phyloP scores from a whole-genome alignment of 1,140 invertebrate species.

The Nephila pilipes region DNA sequence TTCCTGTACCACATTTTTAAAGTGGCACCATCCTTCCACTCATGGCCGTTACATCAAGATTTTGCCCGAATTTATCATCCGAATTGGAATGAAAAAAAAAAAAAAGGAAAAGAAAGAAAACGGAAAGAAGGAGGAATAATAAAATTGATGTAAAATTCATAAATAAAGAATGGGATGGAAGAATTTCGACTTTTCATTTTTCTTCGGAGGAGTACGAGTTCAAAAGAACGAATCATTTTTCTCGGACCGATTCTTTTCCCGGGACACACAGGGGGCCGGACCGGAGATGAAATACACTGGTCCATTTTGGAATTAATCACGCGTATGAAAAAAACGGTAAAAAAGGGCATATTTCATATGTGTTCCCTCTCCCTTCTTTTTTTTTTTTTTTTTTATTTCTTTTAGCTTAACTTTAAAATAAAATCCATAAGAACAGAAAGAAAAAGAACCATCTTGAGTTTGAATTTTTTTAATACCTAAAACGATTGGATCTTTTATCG shows the following conservation, averaged over 20 bases:
- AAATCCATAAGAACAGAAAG: not conserved
- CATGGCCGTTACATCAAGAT: conserved; percentile 8
- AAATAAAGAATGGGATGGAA: conserved; percentile 37
- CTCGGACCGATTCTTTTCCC: not conserved
- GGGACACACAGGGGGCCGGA: not conserved
- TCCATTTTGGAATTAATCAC: conserved; percentile 42
- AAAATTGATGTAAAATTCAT: conserved; percentile 48
- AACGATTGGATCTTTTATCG: no score
- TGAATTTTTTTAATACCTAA: not conserved
- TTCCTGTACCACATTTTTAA: conserved; percentile 18
- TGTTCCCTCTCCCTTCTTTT: not conserved
- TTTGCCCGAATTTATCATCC: not conserved
- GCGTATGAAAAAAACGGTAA: not conserved
- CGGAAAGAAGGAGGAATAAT: not conserved
- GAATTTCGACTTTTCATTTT: conserved; percentile 23
- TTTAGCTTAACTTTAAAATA: not conserved
- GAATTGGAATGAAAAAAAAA: not conserved
- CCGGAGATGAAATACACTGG: conserved; percentile 12
- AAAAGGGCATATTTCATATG: conserved; percentile 46
- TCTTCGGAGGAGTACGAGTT: not conserved
- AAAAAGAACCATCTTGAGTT: not conserved
- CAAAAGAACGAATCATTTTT: conserved; percentile 46
- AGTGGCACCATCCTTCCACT: not conserved
- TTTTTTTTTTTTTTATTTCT: not conserved
- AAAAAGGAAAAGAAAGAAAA: not conserved